Evolutionary conservation across 2,797 vertebrate genomes (phyloP), one percentile per base, ranked within the genome.

Genomic region (Cossypha heuglini): DNA sequence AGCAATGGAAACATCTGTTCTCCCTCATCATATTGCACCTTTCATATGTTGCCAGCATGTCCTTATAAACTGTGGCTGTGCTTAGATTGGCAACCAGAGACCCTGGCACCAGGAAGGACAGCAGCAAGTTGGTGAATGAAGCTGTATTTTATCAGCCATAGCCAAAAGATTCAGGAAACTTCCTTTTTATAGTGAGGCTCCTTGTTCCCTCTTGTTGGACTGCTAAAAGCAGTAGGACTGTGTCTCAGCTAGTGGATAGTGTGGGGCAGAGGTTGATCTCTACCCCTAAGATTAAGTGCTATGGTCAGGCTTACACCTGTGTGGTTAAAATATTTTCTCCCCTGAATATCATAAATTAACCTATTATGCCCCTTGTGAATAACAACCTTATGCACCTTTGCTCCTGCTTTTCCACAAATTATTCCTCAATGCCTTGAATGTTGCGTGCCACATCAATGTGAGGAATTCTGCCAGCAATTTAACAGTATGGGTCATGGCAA

Each of bases 341-440:
- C 2, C 12, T n/a, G 7, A 69, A 45, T 4, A 37, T 11, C 0
- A 1, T 49, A 16, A 67, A 67, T 35, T 28, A 3, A 46, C n/a
- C 5, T 79, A 3, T 26, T 79, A 20, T 72, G 11, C 16, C 6
- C 45, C 26, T 37, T 67, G n/a, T 5, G 9, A n/a, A 58, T 20
- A 17, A 6, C 49, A 4, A 5, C 18, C 25, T 45, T 18, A 55
- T 18, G 11, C 66, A 11, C 4, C 5, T 90, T 77, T 71, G 58
- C 7, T 26, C 26, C 43, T 48, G 20, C 14, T 69, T 13, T 37
- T 90, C 52, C 42, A 48, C n/a, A 49, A 42, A 6, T 9, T 48
- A 9, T 62, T 87, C 25, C 46, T 40, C 22, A 25, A 11, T 29
- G 51, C 16, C 40, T 80, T 29, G 15, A 16, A 37, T 11, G 33